Conservation (phyloP, 2,113 vertebrate genomes). For the Paradisaea rubra region DNA sequence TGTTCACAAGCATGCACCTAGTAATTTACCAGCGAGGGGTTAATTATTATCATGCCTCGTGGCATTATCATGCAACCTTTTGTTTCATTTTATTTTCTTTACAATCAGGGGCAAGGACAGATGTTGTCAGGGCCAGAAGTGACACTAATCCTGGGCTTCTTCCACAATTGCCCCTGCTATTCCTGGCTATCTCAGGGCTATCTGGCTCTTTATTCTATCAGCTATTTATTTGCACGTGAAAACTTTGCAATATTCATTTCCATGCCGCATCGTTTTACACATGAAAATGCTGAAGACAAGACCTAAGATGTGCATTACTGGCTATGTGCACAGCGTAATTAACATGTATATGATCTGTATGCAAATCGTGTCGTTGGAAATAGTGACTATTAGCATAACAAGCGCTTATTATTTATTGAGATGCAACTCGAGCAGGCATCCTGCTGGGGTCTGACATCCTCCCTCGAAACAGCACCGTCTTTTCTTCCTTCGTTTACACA, state of each 20-base stretch:
- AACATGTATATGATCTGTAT: not conserved
- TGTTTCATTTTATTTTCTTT: not conserved
- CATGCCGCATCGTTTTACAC: not conserved
- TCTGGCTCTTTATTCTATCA: not conserved
- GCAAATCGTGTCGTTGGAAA: conserved; percentile 5
- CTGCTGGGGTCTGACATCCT: conserved; percentile 17
- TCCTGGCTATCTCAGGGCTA: not conserved
- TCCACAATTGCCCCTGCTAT: not conserved
- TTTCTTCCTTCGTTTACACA: not conserved
- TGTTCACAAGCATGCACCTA: not conserved
- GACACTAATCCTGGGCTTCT: not conserved
- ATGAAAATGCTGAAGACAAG: not conserved
- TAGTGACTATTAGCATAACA: conserved; percentile 60
- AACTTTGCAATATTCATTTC: not conserved
- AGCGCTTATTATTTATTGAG: conserved; percentile 23
- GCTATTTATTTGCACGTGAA: not conserved
- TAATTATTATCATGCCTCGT: not conserved
- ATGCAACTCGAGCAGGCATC: not conserved
- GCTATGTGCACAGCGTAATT: not conserved
- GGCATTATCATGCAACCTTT: not conserved
- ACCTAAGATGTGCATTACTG: not conserved
- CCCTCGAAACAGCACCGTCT: not conserved
- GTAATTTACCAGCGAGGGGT: not conserved
- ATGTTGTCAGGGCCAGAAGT: not conserved
- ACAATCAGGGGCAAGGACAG: not conserved